Evolutionary conservation across 2,113 vertebrate species (phyloP), one percentile per base, ranked within the genome.

Genomic region (Tympanuchus pallidicinctus): DNA sequence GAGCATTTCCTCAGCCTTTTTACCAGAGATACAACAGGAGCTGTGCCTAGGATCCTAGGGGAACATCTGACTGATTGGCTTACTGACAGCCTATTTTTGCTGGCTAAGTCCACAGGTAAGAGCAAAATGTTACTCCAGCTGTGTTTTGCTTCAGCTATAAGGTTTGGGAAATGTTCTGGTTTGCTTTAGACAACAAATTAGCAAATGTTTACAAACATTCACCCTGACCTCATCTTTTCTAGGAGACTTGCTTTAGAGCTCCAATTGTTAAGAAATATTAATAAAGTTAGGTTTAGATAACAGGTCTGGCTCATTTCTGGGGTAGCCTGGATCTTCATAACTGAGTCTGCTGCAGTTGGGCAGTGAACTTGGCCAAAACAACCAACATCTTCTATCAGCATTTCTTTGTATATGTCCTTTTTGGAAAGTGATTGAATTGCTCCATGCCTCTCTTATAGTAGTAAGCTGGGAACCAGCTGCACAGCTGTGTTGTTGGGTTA

Each of bases 31-130:
- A 92, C 73, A 83, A 80, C 54, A 87, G 79, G 32, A 79, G 72
- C 63, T 72, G 64, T 78, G 38, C 11, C 20, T 17, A 36, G 45
- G 22, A 40, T 84, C 42, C 4, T 38, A 52, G 60, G 24, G 36
- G 24, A 80, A 71, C 87, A 64, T 71, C 84, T 57, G 36, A 20
- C 40, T 30, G 43, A 22, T 20, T 32, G 28, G 11, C 38, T 3
- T 3, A 13, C 38, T 3, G 3, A 20, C 8, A 63, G 36, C 28
- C 19, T 2, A 11, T 32, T 89, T 50, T 57, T 81, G 22, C 43
- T 20, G 73, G 66, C 17, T 10, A 84, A 86, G 15, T 45, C 36
- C 27, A 36, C 64, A 93, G 93, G 96, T 95, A 95, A 96, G 89
- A 83, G 30, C 22, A 83, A 77, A 50, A 57, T 32, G 13, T 11